A percentile compares a stretch with the other conserved stretches of the same genome.
Conservation (phyloP, 2,113 vertebrate species). For the Athene cunicularia region DNA sequence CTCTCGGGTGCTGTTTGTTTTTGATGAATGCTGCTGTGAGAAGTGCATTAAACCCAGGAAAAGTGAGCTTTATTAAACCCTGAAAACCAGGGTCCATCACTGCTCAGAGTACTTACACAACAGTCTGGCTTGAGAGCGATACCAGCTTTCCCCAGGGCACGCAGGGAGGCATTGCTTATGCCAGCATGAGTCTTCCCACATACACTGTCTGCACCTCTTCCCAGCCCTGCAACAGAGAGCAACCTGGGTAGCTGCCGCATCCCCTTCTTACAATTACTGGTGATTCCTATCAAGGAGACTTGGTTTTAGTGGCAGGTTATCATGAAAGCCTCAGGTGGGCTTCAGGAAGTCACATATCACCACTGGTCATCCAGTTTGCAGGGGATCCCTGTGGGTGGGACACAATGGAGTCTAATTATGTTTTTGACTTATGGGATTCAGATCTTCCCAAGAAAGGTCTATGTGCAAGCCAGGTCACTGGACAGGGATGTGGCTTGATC, state of each 20-base stretch:
- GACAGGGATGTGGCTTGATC: neutral
- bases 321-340: neutral
- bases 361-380: neutral
- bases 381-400: neutral
- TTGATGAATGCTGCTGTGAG: neutral
- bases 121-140: neutral
- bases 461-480: neutral
- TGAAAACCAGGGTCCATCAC: neutral
- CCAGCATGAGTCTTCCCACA: neutral
- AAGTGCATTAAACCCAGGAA: neutral
- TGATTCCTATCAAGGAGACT: neutral
- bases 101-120: neutral
- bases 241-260: neutral
- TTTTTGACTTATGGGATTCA: accelerated
- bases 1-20: neutral
- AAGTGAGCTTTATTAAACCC: neutral
- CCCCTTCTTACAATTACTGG: neutral
- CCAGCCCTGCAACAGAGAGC: neutral
- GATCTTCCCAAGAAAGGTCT: neutral
- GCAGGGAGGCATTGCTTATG: neutral
- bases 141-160: neutral
- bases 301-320: neutral
- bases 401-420: neutral
- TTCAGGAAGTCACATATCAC: neutral
- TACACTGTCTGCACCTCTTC: accelerated